Conservation (phyloP, 2,797 vertebrate species). For the Melanotaenia pygmaea region DNA sequence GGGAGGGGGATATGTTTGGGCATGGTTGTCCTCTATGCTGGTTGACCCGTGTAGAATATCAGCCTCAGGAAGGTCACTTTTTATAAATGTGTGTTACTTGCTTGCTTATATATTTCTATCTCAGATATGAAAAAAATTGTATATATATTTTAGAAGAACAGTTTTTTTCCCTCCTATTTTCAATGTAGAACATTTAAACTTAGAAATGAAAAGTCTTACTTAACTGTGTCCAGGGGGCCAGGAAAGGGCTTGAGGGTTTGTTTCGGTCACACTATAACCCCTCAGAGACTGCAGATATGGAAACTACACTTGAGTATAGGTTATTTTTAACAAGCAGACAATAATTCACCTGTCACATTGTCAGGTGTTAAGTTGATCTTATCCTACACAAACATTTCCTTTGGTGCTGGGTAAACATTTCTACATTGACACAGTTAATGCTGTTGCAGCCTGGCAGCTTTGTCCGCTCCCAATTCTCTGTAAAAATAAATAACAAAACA, state of each 20-base stretch:
- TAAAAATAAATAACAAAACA: no score
- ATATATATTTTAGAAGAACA: no score
- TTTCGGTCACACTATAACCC: background rate
- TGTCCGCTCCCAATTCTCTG: background rate
- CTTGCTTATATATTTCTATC: background rate
- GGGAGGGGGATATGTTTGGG: conserved; percentile 54
- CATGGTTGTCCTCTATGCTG: conserved; percentile 47
- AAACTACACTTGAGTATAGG: background rate
- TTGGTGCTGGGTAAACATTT: background rate
- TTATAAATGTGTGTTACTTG: conserved; percentile 5
- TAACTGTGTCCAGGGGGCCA: background rate
- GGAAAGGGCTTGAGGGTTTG: background rate
- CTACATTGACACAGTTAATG: background rate
- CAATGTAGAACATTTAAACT: background rate
- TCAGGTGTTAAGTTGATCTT: background rate
- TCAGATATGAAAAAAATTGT: no score
- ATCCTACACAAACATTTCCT: background rate
- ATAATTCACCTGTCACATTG: background rate
- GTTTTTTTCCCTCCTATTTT: background rate
- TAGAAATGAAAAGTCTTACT: background rate
- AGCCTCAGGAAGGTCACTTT: conserved; percentile 45
- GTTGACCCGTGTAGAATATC: conserved; percentile 65
- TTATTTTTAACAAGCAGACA: conserved; percentile 12
- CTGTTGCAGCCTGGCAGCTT: background rate
- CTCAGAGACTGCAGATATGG: background rate